Conservation (phyloP, 2,888 invertebrate species). For the Hemaris fuciformis region DNA sequence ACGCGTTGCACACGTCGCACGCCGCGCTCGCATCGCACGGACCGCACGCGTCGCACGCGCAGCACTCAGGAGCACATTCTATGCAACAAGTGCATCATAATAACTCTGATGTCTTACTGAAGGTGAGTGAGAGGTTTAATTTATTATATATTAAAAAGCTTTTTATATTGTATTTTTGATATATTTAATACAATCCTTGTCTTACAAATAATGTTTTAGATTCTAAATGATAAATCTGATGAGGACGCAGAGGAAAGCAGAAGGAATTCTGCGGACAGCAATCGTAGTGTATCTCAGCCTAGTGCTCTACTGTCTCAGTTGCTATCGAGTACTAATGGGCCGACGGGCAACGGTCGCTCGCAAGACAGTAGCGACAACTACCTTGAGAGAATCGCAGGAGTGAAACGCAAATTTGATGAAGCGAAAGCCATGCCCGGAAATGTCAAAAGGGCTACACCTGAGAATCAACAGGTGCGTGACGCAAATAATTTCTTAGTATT, state of each 20-base stretch:
- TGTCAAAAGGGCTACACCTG: constrained; percentile 78
- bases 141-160: constrained; percentile 23
- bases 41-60: constrained; percentile 25
- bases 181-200: not conserved
- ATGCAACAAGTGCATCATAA: constrained; percentile 45
- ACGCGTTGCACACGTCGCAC: constrained; percentile 36
- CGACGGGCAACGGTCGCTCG: constrained; percentile 58
- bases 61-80: constrained; percentile 22
- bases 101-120: constrained; percentile 83
- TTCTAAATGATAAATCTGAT: constrained; percentile 91
- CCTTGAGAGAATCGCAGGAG: constrained; percentile 57
- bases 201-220: constrained; percentile 62
- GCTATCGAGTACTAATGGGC: constrained; percentile 63
- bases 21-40: constrained; percentile 29
- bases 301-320: constrained; percentile 81
- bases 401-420: constrained; percentile 78
- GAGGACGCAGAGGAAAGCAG: constrained; percentile 86
- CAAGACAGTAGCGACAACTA: constrained; percentile 61
- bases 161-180: not conserved
- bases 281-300: constrained; percentile 58
- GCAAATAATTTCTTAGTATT: not conserved
- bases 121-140: constrained; percentile 45
- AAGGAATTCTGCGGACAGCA: constrained; percentile 55
- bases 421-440: constrained; percentile 83
- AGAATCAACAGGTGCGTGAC: constrained; percentile 73